Base-by-base conservation (phyloP, 92 coral and sea anemone species). In the Desmophyllum pertusum region DNA sequence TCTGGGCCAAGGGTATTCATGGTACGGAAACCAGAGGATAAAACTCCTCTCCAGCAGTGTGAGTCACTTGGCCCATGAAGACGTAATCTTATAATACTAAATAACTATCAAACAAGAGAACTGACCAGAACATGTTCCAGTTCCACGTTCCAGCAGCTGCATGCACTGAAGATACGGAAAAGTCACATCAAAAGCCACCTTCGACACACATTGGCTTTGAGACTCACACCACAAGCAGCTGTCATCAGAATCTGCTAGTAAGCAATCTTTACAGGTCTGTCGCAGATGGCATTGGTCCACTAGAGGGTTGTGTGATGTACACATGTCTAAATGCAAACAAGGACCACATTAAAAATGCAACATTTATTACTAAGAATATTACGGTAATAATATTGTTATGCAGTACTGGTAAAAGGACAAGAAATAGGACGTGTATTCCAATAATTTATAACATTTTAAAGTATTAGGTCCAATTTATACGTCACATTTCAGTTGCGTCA, bases 141-240 rank as follows among this genome's bases (percentile, higher is more conserved):
- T 77, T 46, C 91, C 85, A 6, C 36, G 84, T 36, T 70, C 81
- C 50, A 81, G 73, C 78, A 81, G 73, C 74, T 86, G 87, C 19
- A 88, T 30, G 59, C 98, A 94, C 78, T 88, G 94, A 4, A 90
- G 88, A 78, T 94, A 90, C 0, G 95, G 98, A 63, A 82, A 88
- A 40, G 80, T 69, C 30, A 89, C 93, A 55, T 83, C 67, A 37
- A 89, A 89, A 38, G 80, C 84, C 14, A 76, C 64, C n/a, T 37
- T 68, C 36, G 84, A 80, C 50, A 94, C 50, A 48, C 98, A 94
- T 33, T 81, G 87, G 46, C 74, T 80, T 35, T 83, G 57, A 42
- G 89, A 81, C 81, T 90, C 91, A 45, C 98, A 94, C 98, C 98
- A 94, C 27, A 90, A 30, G 61, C 95, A 90, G 10, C 73, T 31